Evolutionary conservation across 2,888 invertebrate species (phyloP).

Genomic region (Andrena chrysosceles): DNA sequence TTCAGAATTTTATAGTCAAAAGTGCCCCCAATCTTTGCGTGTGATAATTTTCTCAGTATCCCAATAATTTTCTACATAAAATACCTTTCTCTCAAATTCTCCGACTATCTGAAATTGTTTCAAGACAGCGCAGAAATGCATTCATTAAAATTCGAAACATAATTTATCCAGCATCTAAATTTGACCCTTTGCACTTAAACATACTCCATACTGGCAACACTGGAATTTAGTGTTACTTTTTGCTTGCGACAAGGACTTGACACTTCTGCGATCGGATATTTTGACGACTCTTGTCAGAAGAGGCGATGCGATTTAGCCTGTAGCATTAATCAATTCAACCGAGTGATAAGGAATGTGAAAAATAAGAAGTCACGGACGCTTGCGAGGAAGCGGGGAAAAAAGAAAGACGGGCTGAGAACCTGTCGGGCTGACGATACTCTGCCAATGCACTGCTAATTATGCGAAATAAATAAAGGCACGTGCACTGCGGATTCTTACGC

Average conservation of each 20-base stretch:
- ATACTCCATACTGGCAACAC: too few species aligned
- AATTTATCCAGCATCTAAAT: too few species aligned
- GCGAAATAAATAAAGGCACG: conserved; percentile 82
- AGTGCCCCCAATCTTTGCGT: too few species aligned
- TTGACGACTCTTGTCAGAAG: not conserved
- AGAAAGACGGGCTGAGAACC: conserved; percentile 53
- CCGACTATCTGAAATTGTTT: not conserved
- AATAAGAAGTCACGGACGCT: conserved; percentile 28
- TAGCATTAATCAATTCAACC: conserved; percentile 28
- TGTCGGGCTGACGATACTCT: conserved; percentile 60
- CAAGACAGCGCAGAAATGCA: not conserved
- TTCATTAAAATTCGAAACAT: too few species aligned
- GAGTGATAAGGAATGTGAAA: not conserved
- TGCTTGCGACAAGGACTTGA: not conserved
- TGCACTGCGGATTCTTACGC: conserved; percentile 76
- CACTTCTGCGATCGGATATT: not conserved
- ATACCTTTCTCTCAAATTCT: not conserved
- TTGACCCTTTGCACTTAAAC: too few species aligned
- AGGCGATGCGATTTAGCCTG: not conserved
- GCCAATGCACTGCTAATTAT: conserved; percentile 76
- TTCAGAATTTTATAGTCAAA: too few species aligned
- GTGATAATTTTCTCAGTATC: too few species aligned
- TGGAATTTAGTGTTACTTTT: not conserved
- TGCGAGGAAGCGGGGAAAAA: conserved; percentile 31
- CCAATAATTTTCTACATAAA: too few species aligned